These are phyloP conservation scores for Rhizomys pruinosus DNA, from an alignment of 2,113 vertebrate genomes.

Conservation along the genomic window DNA sequence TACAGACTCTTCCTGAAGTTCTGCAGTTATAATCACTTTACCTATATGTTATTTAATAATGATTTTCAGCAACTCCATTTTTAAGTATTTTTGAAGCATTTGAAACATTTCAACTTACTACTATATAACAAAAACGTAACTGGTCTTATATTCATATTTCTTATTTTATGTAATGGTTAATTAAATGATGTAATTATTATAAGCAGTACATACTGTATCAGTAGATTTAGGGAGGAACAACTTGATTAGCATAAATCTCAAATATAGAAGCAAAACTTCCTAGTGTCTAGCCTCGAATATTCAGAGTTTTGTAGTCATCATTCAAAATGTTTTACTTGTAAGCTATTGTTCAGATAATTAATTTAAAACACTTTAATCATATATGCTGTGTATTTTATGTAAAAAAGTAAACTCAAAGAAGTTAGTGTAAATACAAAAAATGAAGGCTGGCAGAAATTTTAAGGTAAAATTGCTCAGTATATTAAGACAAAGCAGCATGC, in stretches of 20 bases:
- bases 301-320: not conserved
- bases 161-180: conserved; percentile 38
- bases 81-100: not conserved
- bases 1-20: not conserved
- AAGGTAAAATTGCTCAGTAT: conserved; percentile 43
- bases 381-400: conserved; percentile 10
- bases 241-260: conserved; percentile 22
- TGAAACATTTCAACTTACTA: conserved; percentile 56
- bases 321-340: conserved; percentile 15
- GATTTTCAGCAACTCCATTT: not conserved
- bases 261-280: not conserved
- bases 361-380: conserved; percentile 37
- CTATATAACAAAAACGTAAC: not conserved
- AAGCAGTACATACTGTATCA: not conserved
- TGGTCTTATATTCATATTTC: conserved; percentile 1
- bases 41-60: conserved; percentile 10
- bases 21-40: not conserved
- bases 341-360: conserved; percentile 3
- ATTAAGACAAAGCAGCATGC: conserved; percentile 26
- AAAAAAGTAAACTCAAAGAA: conserved; percentile 36
- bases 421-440: conserved; percentile 9
- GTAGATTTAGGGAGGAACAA: not conserved
- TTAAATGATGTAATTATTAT: conserved; percentile 18
- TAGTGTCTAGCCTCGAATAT: not conserved
- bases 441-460: conserved; percentile 40